Evolutionary conservation across 2,113 vertebrate genomes (phyloP).

Genomic region (Eonycteris spelaea): DNA sequence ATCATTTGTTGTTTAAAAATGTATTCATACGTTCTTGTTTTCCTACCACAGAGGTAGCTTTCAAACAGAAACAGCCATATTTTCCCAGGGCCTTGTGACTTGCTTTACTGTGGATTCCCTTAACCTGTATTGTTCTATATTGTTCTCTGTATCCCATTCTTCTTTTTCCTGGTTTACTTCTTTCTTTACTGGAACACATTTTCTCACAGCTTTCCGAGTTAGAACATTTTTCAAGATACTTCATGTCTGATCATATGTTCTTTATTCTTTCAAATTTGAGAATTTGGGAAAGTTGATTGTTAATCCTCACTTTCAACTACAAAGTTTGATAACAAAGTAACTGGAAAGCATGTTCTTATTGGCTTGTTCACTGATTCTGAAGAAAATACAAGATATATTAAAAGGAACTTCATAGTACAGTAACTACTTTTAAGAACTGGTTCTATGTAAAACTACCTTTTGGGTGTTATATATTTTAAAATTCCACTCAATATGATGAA

Average conservation of each 20-base stretch:
- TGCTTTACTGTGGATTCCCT: not conserved
- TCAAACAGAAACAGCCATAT: not conserved
- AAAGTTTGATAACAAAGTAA: not conserved
- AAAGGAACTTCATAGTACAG: not conserved
- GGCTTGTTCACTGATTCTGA: not conserved
- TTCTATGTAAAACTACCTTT: slow-evolving; percentile 8
- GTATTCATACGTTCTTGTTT: not conserved
- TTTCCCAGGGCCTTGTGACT: not conserved
- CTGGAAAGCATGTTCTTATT: not conserved
- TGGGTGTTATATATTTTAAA: slow-evolving; percentile 4
- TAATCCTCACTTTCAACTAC: not conserved
- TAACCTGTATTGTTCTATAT: not conserved
- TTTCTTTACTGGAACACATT: not conserved
- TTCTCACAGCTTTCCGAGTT: not conserved
- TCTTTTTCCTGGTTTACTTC: not conserved
- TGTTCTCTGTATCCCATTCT: not conserved
- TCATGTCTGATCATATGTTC: not conserved
- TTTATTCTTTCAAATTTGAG: not conserved
- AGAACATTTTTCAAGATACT: not conserved
- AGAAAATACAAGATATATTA: not conserved
- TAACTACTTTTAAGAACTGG: not conserved
- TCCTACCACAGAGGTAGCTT: not conserved
- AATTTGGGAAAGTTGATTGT: not conserved
- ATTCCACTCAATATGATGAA: not conserved
- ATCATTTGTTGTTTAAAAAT: not conserved